Evolutionary conservation across 1,140 invertebrate genomes (phyloP).

Genomic region (Megalopta genalis): DNA sequence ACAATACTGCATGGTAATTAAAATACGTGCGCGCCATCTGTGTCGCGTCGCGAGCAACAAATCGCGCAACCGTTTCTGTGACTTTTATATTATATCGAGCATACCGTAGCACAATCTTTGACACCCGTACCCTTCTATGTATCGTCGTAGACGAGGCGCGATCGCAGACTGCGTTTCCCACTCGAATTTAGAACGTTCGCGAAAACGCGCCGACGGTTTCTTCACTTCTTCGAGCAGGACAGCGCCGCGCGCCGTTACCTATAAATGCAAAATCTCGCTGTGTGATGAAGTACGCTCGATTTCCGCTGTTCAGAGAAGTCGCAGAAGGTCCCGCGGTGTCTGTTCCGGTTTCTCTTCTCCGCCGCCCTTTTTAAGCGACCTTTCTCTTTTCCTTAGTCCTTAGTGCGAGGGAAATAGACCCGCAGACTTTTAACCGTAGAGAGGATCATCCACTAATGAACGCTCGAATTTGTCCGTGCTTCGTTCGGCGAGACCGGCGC

Average conservation of each 20-base stretch:
- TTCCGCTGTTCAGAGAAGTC: not conserved
- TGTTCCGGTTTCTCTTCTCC: not conserved
- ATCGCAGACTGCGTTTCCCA: conserved; percentile 17
- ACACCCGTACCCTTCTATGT: conserved; percentile 25
- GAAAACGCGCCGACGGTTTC: not conserved
- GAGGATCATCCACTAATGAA: no score
- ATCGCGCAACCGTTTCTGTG: not conserved
- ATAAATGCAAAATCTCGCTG: conserved; percentile 45
- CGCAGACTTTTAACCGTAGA: no score
- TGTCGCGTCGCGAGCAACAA: not conserved
- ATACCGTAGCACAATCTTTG: conserved; percentile 24
- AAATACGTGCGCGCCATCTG: not conserved
- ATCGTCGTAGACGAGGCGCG: conserved; percentile 23
- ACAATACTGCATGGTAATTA: conserved; percentile 17
- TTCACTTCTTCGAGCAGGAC: not conserved
- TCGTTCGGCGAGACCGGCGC: no score
- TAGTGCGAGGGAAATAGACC: not conserved
- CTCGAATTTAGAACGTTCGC: not conserved
- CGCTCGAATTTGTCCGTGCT: no score
- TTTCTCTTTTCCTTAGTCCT: not conserved
- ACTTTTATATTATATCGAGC: conserved; percentile 22
- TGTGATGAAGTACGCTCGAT: conserved; percentile 53
- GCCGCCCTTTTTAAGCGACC: no score
- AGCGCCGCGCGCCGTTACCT: conserved; percentile 15
- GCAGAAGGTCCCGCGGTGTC: not conserved